Evolutionary conservation across 37 sponge, comb jelly and placozoan genomes (phyloP), one percentile per base, ranked within the genome.

Genomic region (Sycon ciliatum): DNA sequence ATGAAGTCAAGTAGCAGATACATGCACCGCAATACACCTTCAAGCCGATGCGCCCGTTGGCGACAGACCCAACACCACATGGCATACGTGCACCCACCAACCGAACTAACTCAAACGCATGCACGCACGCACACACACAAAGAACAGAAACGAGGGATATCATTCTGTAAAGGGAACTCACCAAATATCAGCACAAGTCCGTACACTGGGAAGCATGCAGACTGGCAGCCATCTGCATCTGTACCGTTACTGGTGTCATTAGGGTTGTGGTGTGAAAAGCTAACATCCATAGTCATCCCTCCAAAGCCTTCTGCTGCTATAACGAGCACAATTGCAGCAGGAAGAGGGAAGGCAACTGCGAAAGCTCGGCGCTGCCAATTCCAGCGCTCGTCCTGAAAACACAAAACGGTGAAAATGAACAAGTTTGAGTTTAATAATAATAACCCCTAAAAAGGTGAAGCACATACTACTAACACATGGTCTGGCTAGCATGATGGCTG

Each of bases 291-390:
- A 23, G 39, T 65, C 33, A 90, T 86, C 26, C 88, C 91, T 56
- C 39, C 71, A 82, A 82, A 89, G 0, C 75, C 78, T 24, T 69
- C 11, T 42, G 73, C 32, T 3, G 84, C 81, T 11, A 86, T 57
- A n/a, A 79, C 35, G 28, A 90, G 38, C 29, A 90, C 29, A 62
- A 80, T 67, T 32, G 56, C 63, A 66, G 83, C 78, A n/a, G 87
- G 91, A 49, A 83, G 40, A 16, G 91, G 91, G 5, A 79, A 90
- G 23, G 61, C 35, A 26, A 87, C 73, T 2, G 78, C 91, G 80
- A 90, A 90, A 28, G 30, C 64, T 9, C 71, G 73, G 34, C 82
- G 80, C 73, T 65, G 81, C 18, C 30, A 13, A 28, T 89, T 76
- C 91, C 91, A 90, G 28, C 80, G 34, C 0, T 63, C 78, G 65